Evolutionary conservation across 2,113 vertebrate genomes (phyloP).

Genomic region (Odontophorus gujanensis): DNA sequence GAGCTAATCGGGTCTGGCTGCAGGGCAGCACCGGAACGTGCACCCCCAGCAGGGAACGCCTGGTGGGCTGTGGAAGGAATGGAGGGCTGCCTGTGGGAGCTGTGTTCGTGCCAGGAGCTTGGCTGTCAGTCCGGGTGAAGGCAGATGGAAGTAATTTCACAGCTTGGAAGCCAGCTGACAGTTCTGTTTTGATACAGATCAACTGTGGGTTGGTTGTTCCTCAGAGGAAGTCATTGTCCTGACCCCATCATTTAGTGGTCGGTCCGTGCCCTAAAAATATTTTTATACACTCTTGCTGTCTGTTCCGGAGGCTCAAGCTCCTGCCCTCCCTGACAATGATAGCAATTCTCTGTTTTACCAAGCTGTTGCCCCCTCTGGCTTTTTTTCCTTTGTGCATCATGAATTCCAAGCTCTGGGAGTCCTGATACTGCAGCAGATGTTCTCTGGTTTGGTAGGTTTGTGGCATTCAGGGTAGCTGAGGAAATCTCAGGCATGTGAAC

Average conservation of each 20-base stretch:
- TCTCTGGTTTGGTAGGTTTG: background rate
- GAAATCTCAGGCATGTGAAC: background rate
- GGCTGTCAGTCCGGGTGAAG: background rate
- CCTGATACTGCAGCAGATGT: background rate
- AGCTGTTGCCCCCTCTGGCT: background rate
- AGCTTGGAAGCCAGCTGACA: slow-evolving; percentile 26
- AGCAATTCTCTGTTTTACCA: background rate
- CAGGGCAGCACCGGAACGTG: background rate
- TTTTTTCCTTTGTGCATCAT: background rate
- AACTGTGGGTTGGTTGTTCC: background rate
- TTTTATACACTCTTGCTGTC: background rate
- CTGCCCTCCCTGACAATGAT: background rate
- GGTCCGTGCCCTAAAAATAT: background rate
- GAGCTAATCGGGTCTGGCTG: background rate
- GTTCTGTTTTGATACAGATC: background rate
- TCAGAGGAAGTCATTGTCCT: background rate
- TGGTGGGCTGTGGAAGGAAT: background rate
- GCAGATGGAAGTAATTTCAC: slow-evolving; percentile 60
- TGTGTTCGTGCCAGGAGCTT: slow-evolving; percentile 33
- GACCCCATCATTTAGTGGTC: slow-evolving; percentile 17
- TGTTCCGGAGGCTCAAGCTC: background rate
- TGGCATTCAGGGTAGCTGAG: background rate
- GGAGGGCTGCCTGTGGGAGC: background rate
- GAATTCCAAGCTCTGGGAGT: background rate
- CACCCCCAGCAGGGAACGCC: background rate